A percentile compares a stretch with the other conserved stretches of the same genome.
These are phyloP conservation scores for Archips crataeganus DNA, from an alignment of 2,888 invertebrate genomes.

Conservation along the genomic window DNA sequence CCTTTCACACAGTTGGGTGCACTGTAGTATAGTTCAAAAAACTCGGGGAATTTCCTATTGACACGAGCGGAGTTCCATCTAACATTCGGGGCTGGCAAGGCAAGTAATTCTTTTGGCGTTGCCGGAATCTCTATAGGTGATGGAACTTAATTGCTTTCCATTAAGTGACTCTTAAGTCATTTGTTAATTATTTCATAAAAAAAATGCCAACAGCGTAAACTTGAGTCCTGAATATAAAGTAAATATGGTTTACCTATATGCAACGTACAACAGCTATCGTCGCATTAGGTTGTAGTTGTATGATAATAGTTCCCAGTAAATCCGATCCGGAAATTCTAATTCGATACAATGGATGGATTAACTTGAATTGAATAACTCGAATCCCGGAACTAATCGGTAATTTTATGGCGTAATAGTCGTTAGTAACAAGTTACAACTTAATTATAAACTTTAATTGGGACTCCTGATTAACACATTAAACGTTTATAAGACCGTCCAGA, in stretches of 20 bases:
- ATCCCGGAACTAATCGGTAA: slow-evolving; percentile 1
- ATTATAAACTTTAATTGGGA: too few species aligned
- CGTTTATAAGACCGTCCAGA: too few species aligned
- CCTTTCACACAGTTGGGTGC: too few species aligned
- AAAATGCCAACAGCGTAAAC: too few species aligned
- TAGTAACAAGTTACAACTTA: not conserved
- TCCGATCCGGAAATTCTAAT: slow-evolving; percentile 8
- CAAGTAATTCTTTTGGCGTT: not conserved
- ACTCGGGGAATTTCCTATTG: too few species aligned
- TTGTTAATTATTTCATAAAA: not conserved
- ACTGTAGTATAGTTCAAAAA: too few species aligned
- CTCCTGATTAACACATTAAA: too few species aligned
- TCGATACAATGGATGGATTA: not conserved
- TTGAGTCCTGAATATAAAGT: too few species aligned
- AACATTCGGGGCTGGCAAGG: not conserved
- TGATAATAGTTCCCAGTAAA: not conserved
- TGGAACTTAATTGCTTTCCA: not conserved
- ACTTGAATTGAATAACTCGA: not conserved
- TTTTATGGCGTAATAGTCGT: not conserved
- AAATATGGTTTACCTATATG: too few species aligned
- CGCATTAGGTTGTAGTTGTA: too few species aligned
- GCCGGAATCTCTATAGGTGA: not conserved
- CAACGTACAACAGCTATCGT: too few species aligned
- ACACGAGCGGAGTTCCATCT: too few species aligned
- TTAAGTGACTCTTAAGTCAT: not conserved